Conservation (phyloP, 2,888 invertebrate genomes). For the Hedya salicella region DNA sequence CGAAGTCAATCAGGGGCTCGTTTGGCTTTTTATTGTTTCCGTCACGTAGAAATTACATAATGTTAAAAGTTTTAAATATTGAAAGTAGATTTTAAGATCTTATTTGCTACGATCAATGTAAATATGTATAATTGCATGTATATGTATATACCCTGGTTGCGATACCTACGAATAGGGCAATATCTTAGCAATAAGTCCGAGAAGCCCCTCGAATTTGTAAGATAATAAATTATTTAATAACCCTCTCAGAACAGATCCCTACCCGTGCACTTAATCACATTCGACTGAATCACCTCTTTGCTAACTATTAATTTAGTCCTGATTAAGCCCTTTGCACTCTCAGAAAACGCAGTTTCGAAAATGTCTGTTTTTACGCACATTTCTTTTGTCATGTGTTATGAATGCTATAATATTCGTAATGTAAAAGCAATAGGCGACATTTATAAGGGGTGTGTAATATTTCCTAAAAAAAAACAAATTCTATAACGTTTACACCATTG, state of each 20-base stretch:
- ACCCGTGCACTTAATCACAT: constrained; percentile 79
- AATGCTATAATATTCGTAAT: too few relatives aligned
- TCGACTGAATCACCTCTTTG: constrained; percentile 75
- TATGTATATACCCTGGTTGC: neutral
- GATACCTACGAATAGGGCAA: neutral
- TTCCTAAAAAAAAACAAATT: too few relatives aligned
- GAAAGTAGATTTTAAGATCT: too few relatives aligned
- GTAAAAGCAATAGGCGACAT: too few relatives aligned
- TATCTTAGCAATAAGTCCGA: constrained; percentile 18
- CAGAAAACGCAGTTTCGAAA: constrained; percentile 43
- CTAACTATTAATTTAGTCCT: constrained; percentile 77
- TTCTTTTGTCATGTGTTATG: neutral
- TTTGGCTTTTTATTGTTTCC: constrained; percentile 58
- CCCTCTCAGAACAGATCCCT: constrained; percentile 68
- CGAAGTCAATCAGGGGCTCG: constrained; percentile 74
- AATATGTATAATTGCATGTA: too few relatives aligned
- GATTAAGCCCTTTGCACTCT: constrained; percentile 61
- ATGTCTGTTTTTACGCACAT: neutral
- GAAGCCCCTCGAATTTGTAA: constrained; percentile 71
- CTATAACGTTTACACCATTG: too few relatives aligned
- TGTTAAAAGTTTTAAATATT: neutral
- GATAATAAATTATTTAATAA: constrained; percentile 84
- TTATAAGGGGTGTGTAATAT: too few relatives aligned
- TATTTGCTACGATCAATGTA: too few relatives aligned
- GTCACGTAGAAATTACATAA: neutral